Base-by-base conservation (phyloP, 2,797 vertebrate species). In the Mormyrops attenuatus region DNA sequence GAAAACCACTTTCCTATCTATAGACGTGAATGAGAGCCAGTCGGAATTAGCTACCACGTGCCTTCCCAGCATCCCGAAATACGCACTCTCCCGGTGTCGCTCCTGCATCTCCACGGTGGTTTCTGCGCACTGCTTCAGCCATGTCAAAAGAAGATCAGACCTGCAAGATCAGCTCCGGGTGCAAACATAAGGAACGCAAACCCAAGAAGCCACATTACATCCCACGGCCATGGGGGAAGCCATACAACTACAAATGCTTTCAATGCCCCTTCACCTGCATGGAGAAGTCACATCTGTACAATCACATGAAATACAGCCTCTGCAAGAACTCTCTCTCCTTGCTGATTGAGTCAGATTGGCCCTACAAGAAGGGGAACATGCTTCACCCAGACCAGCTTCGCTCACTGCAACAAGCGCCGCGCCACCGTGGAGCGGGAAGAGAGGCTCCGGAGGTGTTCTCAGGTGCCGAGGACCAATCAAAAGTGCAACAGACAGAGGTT, bases 301-400 rank as follows among this genome's bases (percentile, higher is more conserved):
- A 99, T 94, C 99, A 99, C 91, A 99, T 99, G 99, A 99, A 99
- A 95, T 99, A 99, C 95, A 99, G 99, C 93, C 96, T 99, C 91
- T 99, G 99, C 92, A 99, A 99, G 94, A 98, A 99, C 94, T 99
- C 99, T 1, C 95, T 99, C 0, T 99, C 99, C 0, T 96, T 99
- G 91, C 97, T 99, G 66, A 98, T 99, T 0, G 97, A 98, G 92
- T 97, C 98, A 0, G 97, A 98, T 92, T 99, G 98, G 98, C 96
- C 97, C 0, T 98, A 98, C 91, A 98, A 98, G 91, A 99, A 98
- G 91, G 97, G 97, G 1, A 97, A 97, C 89, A 92, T 97, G 87
- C 95, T 97, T 13, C 96, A 97, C 44, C 95, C 97, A 0, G 97
- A 98, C 49, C 96, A 96, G 91, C 95, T 98, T 13, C 93, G 96